Percentiles rank a stretch among this genome's conserved stretches.
These are phyloP conservation scores for Atta cephalotes DNA, from an alignment of 1,140 invertebrate genomes.

Conservation along the genomic window DNA sequence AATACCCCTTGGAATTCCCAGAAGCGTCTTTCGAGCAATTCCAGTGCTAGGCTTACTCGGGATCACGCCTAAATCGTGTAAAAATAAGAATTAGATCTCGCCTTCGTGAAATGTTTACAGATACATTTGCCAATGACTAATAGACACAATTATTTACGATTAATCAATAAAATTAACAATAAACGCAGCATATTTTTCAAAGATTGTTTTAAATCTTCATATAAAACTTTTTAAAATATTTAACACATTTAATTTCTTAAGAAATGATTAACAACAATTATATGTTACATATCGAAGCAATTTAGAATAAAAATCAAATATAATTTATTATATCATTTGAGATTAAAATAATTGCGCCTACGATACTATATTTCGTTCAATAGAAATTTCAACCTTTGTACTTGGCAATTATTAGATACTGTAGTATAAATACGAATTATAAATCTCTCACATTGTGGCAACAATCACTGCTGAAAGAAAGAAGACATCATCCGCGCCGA, in stretches of 20 bases:
- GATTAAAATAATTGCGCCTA: not conserved
- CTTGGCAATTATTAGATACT: constrained; percentile 7
- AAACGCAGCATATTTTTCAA: not conserved
- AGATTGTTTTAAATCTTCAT: not conserved
- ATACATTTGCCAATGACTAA: not conserved
- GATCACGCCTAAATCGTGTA: constrained; percentile 37
- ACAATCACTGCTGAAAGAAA: constrained; percentile 14
- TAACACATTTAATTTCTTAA: not conserved
- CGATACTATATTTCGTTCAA: not conserved
- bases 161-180: not conserved
- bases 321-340: not conserved
- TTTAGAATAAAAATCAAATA: not conserved
- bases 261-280: not conserved
- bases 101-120: not conserved
- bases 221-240: not conserved
- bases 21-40: constrained; percentile 73
- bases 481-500: constrained; percentile 1
- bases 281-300: not conserved
- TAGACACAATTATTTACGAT: not conserved
- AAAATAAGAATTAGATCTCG: constrained; percentile 13
- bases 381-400: not conserved
- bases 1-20: constrained; percentile 79
- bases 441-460: not conserved
- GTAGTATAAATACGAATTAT: not conserved
- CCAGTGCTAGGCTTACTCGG: constrained; percentile 25